These are phyloP conservation scores for Neosalanx taihuensis DNA, from an alignment of 2,797 vertebrate species.

Conservation along the genomic window DNA sequence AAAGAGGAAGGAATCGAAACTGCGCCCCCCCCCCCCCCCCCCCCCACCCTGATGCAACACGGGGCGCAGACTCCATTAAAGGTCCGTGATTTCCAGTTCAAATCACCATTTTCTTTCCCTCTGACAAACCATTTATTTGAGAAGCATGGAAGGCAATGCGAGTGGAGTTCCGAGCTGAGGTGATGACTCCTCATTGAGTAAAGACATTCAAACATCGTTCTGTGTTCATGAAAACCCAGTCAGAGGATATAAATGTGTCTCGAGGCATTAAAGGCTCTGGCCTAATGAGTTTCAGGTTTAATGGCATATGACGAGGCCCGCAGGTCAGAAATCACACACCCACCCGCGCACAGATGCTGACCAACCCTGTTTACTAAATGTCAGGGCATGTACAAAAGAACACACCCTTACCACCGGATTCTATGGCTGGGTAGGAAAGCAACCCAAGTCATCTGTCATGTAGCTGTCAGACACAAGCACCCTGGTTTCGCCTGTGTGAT, in stretches of 20 bases:
- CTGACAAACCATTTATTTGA: not conserved
- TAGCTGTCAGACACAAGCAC: slow-evolving; percentile 15
- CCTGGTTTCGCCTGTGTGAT: slow-evolving; percentile 16
- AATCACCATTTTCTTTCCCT: not conserved
- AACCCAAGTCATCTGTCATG: not conserved
- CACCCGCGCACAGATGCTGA: not conserved
- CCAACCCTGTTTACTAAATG: slow-evolving; percentile 1
- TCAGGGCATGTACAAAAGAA: slow-evolving; percentile 15
- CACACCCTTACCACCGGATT: not conserved
- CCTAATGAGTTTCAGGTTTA: slow-evolving; percentile 19
- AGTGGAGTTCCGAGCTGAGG: not conserved
- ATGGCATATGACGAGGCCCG: slow-evolving; percentile 11
- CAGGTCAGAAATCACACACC: slow-evolving; percentile 19
- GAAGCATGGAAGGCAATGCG: not conserved
- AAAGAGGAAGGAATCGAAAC: slow-evolving; percentile 1
- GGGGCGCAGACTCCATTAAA: too few species aligned
- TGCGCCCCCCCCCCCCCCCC: too few species aligned
- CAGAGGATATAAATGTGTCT: slow-evolving; percentile 21
- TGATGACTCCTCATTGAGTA: not conserved
- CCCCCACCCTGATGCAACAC: not conserved
- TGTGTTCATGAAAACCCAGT: slow-evolving; percentile 25
- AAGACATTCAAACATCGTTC: not conserved
- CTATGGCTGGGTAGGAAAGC: not conserved
- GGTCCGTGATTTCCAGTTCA: too few species aligned
- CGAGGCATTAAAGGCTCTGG: slow-evolving; percentile 8